Evolutionary conservation across 2,797 vertebrate genomes (phyloP).

Genomic region (Eulemur mongoz): DNA sequence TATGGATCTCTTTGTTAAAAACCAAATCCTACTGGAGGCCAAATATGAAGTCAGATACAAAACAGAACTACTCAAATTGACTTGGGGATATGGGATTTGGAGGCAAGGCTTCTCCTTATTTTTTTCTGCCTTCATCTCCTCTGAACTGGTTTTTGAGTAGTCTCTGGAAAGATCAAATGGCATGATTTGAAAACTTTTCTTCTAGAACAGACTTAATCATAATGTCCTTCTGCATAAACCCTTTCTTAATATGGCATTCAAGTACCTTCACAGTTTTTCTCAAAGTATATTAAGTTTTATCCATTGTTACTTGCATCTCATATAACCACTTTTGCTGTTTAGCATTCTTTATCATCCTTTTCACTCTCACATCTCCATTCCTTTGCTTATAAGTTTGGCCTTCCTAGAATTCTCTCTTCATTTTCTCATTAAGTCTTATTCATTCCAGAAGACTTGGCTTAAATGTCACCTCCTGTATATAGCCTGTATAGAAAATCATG

Average conservation of each 20-base stretch:
- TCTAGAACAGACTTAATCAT: not conserved
- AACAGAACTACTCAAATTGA: not conserved
- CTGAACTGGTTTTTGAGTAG: not conserved
- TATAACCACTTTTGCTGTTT: not conserved
- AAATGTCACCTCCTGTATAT: not conserved
- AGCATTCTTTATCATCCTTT: not conserved
- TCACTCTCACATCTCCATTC: not conserved
- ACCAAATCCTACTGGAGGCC: not conserved
- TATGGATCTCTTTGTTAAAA: not conserved
- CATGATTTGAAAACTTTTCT: not conserved
- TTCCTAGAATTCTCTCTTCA: not conserved
- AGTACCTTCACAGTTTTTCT: not conserved
- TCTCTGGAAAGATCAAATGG: not conserved
- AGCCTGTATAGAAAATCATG: not conserved
- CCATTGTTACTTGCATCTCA: not conserved
- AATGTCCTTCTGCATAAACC: not conserved
- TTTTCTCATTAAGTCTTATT: slow-evolving; percentile 18
- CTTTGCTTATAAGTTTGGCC: not conserved
- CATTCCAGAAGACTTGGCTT: slow-evolving; percentile 33
- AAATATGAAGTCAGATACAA: not conserved
- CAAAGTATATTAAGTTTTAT: not conserved
- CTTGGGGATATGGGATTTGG: not conserved
- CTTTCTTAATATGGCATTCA: not conserved
- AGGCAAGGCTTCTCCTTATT: not conserved
- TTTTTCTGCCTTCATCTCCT: not conserved